Evolutionary conservation across 2,888 invertebrate species (phyloP).

Genomic region (Arctia plantaginis): DNA sequence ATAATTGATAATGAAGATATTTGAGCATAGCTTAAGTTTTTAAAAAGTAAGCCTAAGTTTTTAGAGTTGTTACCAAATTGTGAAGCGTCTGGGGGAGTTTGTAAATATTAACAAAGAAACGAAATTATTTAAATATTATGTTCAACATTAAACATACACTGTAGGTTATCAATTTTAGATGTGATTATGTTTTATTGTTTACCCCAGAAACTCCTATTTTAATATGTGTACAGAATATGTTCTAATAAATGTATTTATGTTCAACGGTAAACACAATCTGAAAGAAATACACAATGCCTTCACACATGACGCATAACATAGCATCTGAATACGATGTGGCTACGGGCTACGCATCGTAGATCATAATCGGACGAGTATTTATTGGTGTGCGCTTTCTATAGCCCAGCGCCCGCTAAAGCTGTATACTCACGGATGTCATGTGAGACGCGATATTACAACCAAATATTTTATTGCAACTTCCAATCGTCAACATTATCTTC

Average conservation of each 20-base stretch:
- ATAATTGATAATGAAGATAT: no score
- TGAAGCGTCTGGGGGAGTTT: no score
- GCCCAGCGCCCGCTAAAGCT: constrained; percentile 59
- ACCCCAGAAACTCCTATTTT: background rate
- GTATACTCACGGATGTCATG: constrained; percentile 71
- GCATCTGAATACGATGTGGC: constrained; percentile 66
- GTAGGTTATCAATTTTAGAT: background rate
- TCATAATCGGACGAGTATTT: constrained; percentile 85
- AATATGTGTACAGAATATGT: background rate
- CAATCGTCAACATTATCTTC: constrained; percentile 55
- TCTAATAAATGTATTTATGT: constrained; percentile 4
- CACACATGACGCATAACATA: constrained; percentile 28
- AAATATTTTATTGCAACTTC: constrained; percentile 62
- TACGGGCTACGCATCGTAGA: constrained; percentile 85
- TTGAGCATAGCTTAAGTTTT: no score
- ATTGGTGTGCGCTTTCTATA: constrained; percentile 82
- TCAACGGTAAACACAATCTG: constrained; percentile 8
- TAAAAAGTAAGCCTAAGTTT: no score
- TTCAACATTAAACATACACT: background rate
- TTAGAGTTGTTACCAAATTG: no score
- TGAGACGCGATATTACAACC: constrained; percentile 70
- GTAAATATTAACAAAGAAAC: no score
- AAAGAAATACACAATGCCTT: constrained; percentile 17
- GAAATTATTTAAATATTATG: no score
- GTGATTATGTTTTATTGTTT: background rate